Percentiles rank a stretch among this genome's conserved stretches.
phyloP scores from a whole-genome alignment of 2,888 invertebrate species.

The Lypha dubia region DNA sequence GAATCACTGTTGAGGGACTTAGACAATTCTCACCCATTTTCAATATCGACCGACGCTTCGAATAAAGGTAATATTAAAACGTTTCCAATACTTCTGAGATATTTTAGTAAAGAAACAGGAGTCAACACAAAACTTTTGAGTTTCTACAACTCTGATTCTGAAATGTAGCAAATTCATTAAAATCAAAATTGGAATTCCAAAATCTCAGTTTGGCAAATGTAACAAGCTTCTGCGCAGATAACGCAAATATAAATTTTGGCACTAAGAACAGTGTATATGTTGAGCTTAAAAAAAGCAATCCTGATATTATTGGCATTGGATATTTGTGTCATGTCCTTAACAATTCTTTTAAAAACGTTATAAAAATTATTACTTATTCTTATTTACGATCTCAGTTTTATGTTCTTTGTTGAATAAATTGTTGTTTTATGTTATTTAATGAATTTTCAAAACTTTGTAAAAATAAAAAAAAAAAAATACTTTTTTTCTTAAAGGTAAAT shows the following conservation, averaged over 20 bases:
- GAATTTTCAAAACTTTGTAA: too few species aligned
- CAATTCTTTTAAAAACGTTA: constrained; percentile 50
- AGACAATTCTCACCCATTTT: constrained; percentile 36
- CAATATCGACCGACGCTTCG: constrained; percentile 41
- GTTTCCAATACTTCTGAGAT: constrained; percentile 44
- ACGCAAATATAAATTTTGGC: constrained; percentile 62
- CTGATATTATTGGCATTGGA: constrained; percentile 56
- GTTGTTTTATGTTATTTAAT: too few species aligned
- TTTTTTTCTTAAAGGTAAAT: too few species aligned
- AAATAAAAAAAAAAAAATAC: too few species aligned
- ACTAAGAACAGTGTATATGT: constrained; percentile 59
- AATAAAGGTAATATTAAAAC: constrained; percentile 48
- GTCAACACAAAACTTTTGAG: constrained; percentile 31
- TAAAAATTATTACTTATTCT: too few species aligned
- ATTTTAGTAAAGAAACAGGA: constrained; percentile 41
- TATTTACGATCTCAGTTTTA: too few species aligned
- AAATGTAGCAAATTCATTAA: constrained; percentile 45
- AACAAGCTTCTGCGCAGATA: constrained; percentile 60
- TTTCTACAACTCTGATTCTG: constrained; percentile 29
- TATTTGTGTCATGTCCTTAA: constrained; percentile 50
- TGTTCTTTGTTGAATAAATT: too few species aligned
- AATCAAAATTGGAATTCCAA: constrained; percentile 20
- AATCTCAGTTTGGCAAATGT: constrained; percentile 45
- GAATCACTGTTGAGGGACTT: constrained; percentile 16
- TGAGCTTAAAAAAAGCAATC: too few species aligned